Evolutionary conservation across 2,888 invertebrate genomes (phyloP), one percentile per base, ranked within the genome.

Genomic region (Crepidodera aurea): DNA sequence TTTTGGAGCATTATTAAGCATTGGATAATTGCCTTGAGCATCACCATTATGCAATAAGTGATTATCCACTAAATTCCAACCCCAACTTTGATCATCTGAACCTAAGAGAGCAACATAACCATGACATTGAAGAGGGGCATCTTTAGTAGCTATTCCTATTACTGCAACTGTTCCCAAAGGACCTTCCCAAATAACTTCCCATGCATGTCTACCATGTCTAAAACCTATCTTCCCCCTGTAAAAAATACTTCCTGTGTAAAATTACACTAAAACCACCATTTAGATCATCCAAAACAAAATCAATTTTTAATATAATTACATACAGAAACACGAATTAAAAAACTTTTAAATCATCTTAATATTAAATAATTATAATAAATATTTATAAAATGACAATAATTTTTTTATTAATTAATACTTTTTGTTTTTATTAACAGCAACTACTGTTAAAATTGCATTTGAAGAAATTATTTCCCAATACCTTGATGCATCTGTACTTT

Each of bases 31-130:
- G 68, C 96, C 96, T 82, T 94, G 93, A 68, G 92, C 91, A 82
- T 96, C 93, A 56, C 98, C 98, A 85, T 97, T 96, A 81, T 99
- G 98, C 73, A 98, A 84, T 71, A 98, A 87, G 83, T 94, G 91
- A 84, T 98, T 98, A 83, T 98, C 98, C 51, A 98, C 98, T 73
- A 99, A 86, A 86, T 98, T 98, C 98, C 98, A 99, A 10, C 98
- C 98, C 98, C 98, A 99, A 76, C 96, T 97, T 80, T 98, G 93
- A 79, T 96, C 94, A 83, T 98, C 96, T 3, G 94, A 92, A 25
- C 98, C 98, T 66, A 98, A 83, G 62, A 99, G 84, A 6, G 97
- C 93, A 51, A 97, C 92, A 84, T 99, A 99, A 57, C 98, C 98
- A 75, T 92, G 94, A 80, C 94, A 94, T 79, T 98, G 94, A 66